phyloP scores from a whole-genome alignment of 2,888 invertebrate species.

The Orthosia gracilis region DNA sequence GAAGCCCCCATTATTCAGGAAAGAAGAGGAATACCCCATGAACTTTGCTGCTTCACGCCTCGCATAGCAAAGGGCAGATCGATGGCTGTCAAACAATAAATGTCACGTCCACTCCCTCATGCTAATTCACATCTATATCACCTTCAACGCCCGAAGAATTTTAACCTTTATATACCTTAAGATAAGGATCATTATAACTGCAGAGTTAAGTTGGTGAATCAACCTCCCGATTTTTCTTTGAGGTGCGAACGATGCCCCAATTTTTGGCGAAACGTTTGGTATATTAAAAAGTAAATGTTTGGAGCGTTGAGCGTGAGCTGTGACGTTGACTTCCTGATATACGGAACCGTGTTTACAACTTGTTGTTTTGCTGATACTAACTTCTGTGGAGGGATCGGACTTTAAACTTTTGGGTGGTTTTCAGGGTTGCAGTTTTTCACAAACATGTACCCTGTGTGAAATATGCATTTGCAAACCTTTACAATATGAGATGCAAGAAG shows the following conservation, averaged over 20 bases:
- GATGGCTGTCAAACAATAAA: conserved; percentile 91
- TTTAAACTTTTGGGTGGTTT: not conserved
- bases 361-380: conserved; percentile 1
- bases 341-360: conserved; percentile 15
- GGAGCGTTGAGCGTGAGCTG: conserved; percentile 61
- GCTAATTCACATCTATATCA: conserved; percentile 75
- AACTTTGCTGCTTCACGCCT: conserved; percentile 87
- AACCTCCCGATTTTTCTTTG: conserved; percentile 85
- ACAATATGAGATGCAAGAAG: not conserved
- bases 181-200: conserved; percentile 65
- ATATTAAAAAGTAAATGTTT: conserved; percentile 79
- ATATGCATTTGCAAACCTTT: not conserved
- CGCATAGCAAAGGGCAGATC: conserved; percentile 90
- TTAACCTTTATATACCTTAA: conserved; percentile 53
- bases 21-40: conserved; percentile 73
- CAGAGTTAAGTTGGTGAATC: conserved; percentile 63
- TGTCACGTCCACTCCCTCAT: conserved; percentile 91
- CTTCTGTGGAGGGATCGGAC: not conserved
- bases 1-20: conserved; percentile 66
- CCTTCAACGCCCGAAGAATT: conserved; percentile 48
- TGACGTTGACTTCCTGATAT: conserved; percentile 61
- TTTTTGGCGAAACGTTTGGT: conserved; percentile 83
- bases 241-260: conserved; percentile 89
- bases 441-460: not conserved
- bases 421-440: no score